Evolutionary conservation across 2,113 vertebrate genomes (phyloP).

Genomic region (Cyphomyrus discorhynchus): DNA sequence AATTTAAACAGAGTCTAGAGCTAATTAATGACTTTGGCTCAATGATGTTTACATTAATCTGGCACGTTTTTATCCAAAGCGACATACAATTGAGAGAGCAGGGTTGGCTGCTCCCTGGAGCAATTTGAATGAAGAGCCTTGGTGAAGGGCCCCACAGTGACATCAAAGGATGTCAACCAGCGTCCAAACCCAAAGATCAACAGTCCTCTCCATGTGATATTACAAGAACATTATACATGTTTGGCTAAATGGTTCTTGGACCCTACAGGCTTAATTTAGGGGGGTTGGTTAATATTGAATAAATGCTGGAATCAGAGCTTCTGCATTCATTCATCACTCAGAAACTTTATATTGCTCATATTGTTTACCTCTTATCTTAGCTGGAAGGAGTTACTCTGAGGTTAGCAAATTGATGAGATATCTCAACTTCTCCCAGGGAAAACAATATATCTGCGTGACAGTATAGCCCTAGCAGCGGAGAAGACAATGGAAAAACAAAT

Average conservation of each 20-base stretch:
- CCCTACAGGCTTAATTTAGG: neutral
- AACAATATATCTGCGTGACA: neutral
- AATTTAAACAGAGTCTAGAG: neutral
- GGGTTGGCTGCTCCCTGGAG: neutral
- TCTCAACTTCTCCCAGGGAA: neutral
- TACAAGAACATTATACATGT: neutral
- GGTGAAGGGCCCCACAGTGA: neutral
- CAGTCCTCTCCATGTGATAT: neutral
- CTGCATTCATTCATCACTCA: neutral
- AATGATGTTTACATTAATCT: neutral
- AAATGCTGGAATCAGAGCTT: neutral
- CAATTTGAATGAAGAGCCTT: neutral
- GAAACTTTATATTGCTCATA: neutral
- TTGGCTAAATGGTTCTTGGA: neutral
- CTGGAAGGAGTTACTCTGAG: neutral
- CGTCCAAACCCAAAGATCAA: neutral
- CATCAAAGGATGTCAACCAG: neutral
- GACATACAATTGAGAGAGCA: neutral
- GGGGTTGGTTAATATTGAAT: neutral
- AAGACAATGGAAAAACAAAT: conserved; percentile 17
- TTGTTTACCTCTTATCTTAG: neutral
- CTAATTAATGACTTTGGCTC: neutral
- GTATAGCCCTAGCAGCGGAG: neutral
- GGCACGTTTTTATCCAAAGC: neutral
- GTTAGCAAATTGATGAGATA: conserved; percentile 18